phyloP scores from a whole-genome alignment of 2,113 vertebrate species.

The Bothrops jararaca region DNA sequence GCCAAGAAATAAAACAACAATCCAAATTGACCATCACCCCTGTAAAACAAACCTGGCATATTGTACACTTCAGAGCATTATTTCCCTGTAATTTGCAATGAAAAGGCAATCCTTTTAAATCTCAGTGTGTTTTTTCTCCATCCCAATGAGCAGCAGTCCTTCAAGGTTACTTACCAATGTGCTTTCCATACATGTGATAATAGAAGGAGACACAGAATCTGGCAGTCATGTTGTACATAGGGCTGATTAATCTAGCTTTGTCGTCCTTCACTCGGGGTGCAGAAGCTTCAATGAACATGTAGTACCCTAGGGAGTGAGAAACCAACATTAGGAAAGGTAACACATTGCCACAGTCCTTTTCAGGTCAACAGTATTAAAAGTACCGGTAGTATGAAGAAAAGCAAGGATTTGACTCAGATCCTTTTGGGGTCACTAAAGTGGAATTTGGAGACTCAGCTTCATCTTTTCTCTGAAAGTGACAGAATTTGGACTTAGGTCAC shows the following conservation, averaged over 20 bases:
- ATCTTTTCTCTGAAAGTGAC: background rate
- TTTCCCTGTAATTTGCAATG: background rate
- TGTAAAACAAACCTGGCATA: background rate
- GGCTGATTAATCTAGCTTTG: constrained; percentile 89
- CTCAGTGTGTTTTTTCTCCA: background rate
- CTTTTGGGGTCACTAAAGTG: background rate
- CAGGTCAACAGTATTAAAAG: rapidly evolving
- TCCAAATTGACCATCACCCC: background rate
- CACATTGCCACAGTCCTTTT: rapidly evolving
- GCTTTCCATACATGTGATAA: constrained; percentile 98
- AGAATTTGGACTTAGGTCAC: background rate
- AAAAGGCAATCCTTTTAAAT: background rate
- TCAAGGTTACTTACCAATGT: constrained; percentile 85
- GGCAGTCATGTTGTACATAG: constrained; percentile 88
- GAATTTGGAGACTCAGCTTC: background rate
- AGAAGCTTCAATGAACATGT: constrained; percentile 97
- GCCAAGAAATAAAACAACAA: background rate
- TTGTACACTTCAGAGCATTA: background rate
- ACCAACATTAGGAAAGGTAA: constrained; percentile 32
- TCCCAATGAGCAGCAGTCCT: background rate
- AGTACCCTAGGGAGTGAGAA: constrained; percentile 77
- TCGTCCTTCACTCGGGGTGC: constrained; percentile 84
- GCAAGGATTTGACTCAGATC: background rate
- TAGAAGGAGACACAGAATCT: constrained; percentile 94
- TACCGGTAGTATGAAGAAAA: background rate